phyloP scores from a whole-genome alignment of 2,797 vertebrate species.

The Gallinago stenura region DNA sequence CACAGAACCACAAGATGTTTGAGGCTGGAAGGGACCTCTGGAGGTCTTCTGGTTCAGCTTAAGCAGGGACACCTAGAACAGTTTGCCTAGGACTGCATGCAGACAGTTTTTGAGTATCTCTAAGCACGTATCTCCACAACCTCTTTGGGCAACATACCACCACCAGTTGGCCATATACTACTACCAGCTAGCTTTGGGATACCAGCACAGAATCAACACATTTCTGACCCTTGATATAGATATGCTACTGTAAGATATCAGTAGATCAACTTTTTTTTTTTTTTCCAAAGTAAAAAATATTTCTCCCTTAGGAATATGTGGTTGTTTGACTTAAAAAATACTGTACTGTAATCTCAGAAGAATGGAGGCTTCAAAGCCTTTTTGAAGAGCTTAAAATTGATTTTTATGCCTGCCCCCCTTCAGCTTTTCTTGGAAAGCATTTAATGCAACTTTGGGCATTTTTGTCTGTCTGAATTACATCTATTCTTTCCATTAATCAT shows the following conservation, averaged over 20 bases:
- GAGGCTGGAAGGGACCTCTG: not conserved
- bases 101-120: not conserved
- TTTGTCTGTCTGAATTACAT: not conserved
- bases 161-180: not conserved
- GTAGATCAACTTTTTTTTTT: not conserved
- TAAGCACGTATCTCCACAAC: not conserved
- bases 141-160: not conserved
- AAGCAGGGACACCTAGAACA: not conserved
- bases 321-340: not conserved
- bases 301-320: not conserved
- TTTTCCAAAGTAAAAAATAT: not conserved
- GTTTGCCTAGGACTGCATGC: not conserved
- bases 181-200: not conserved
- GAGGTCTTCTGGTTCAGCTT: not conserved
- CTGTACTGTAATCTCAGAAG: not conserved
- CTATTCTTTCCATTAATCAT: constrained; percentile 12
- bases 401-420: not conserved
- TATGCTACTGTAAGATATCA: not conserved
- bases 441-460: not conserved
- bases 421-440: not conserved
- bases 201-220: not conserved
- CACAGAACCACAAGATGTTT: not conserved
- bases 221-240: not conserved
- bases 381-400: not conserved
- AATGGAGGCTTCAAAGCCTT: not conserved